Percentiles rank a stretch among this genome's conserved stretches.
Conservation (phyloP, 2,888 invertebrate species). For the Drosophila mimetica region DNA sequence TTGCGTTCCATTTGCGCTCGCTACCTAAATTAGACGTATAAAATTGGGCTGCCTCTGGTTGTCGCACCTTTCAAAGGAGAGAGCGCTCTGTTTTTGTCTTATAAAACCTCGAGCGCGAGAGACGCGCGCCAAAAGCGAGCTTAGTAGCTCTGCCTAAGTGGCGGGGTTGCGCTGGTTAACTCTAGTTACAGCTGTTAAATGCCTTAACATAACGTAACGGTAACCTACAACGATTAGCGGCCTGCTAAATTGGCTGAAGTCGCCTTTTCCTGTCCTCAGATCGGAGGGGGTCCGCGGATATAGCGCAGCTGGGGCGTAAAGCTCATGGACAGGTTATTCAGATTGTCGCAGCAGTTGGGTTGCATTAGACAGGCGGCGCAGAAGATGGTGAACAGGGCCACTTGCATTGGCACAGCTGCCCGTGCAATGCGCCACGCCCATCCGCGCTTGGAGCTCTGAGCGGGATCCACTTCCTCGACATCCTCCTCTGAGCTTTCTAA, state of each 20-base stretch:
- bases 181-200: constrained; percentile 25
- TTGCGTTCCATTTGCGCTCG: constrained; percentile 17
- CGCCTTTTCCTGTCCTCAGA: constrained; percentile 85
- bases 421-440: constrained; percentile 89
- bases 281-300: constrained; percentile 90
- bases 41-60: constrained; percentile 24
- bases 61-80: constrained; percentile 13
- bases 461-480: constrained; percentile 32
- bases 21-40: constrained; percentile 38
- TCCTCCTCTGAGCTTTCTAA: constrained; percentile 54
- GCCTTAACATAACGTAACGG: constrained; percentile 32
- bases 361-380: constrained; percentile 90
- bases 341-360: constrained; percentile 90
- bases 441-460: constrained; percentile 59
- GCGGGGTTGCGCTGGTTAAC: constrained; percentile 26
- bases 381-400: constrained; percentile 88
- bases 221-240: constrained; percentile 31
- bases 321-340: constrained; percentile 89
- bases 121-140: constrained; percentile 20
- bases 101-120: constrained; percentile 18
- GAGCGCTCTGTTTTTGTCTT: constrained; percentile 27
- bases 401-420: constrained; percentile 89
- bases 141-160: constrained; percentile 24
- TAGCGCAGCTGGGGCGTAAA: constrained; percentile 90
- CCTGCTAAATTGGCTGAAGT: constrained; percentile 10